A percentile compares a stretch with the other conserved stretches of the same genome.
phyloP scores from a whole-genome alignment of 1,140 invertebrate genomes.

The Scylla paramamosain region DNA sequence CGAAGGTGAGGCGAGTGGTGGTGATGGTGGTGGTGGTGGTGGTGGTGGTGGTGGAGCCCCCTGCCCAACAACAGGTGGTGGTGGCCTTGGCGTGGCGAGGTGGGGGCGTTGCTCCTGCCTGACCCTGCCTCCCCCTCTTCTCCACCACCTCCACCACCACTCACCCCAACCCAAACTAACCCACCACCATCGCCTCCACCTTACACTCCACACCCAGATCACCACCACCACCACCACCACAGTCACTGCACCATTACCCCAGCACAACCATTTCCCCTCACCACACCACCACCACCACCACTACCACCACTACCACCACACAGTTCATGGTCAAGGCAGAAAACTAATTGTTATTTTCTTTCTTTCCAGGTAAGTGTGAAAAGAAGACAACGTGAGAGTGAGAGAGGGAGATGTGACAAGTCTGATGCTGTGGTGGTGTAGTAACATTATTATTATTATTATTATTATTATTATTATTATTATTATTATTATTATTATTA shows the following conservation, averaged over 20 bases:
- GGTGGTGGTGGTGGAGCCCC: neutral
- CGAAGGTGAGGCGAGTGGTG: neutral
- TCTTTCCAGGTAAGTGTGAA: constrained; percentile 1
- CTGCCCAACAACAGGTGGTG: neutral
- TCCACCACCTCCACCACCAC: neutral
- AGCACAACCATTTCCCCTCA: no score
- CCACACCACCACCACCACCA: neutral
- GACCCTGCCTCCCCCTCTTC: neutral
- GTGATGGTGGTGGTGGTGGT: constrained; percentile 1
- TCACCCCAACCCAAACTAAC: neutral
- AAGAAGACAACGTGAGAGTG: neutral
- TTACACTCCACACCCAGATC: no score
- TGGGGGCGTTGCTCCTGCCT: neutral
- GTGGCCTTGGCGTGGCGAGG: neutral
- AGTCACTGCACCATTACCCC: no score
- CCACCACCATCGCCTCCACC: neutral
- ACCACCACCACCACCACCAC: no score
- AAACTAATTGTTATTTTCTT: neutral
- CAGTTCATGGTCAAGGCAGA: neutral
- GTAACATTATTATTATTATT: neutral
- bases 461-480: constrained; percentile 9
- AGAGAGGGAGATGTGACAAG: neutral
- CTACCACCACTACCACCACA: neutral
- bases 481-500: no score
- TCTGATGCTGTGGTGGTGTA: neutral